Evolutionary conservation across 2,113 vertebrate species (phyloP).

Genomic region (Tiliqua scincoides): DNA sequence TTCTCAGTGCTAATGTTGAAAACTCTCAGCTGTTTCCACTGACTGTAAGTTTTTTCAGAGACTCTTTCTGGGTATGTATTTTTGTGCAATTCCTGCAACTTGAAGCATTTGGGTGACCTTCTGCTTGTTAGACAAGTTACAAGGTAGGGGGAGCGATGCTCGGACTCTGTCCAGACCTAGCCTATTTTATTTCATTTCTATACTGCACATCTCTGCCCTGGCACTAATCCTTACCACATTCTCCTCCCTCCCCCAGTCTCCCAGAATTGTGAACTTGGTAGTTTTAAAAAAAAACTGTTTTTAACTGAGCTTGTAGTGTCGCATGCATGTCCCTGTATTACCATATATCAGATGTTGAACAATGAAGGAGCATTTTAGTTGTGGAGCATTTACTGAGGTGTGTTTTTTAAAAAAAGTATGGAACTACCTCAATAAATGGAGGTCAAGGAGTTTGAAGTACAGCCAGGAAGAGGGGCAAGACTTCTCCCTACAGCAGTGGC

Average conservation of each 20-base stretch:
- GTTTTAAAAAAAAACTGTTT: not conserved
- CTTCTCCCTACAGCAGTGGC: not conserved
- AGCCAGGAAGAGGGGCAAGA: not conserved
- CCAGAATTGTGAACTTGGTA: not conserved
- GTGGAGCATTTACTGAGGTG: too few relatives aligned
- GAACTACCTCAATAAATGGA: not conserved
- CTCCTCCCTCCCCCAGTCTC: not conserved
- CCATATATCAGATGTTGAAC: not conserved
- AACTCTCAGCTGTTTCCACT: not conserved
- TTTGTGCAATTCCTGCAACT: not conserved
- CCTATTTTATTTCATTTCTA: not conserved
- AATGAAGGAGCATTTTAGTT: not conserved
- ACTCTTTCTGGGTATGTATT: not conserved
- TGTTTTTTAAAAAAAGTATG: not conserved
- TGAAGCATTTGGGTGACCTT: not conserved
- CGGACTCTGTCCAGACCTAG: not conserved
- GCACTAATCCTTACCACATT: not conserved
- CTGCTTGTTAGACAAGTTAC: not conserved
- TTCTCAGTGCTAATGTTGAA: not conserved
- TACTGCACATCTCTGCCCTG: not conserved
- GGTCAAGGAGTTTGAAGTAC: not conserved
- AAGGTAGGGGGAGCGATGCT: not conserved
- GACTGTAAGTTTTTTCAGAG: too few relatives aligned
- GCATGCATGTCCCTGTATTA: not conserved
- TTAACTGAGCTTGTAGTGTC: not conserved